phyloP scores from a whole-genome alignment of 2,888 invertebrate species.

The Carabus problematicus region DNA sequence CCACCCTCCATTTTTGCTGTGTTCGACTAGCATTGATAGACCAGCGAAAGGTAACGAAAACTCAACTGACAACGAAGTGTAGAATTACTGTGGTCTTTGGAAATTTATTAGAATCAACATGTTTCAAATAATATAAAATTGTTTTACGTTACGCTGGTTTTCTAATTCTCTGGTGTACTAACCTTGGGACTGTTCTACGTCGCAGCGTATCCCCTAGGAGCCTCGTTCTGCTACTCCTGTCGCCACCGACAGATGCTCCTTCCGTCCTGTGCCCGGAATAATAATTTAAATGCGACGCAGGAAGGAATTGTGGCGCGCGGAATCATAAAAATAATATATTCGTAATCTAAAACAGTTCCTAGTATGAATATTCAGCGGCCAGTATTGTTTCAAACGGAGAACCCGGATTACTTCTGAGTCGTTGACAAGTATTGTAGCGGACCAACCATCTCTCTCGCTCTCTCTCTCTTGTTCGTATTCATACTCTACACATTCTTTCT shows the following conservation, averaged over 20 bases:
- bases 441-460: neutral
- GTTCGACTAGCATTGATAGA: too few species aligned
- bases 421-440: conserved; percentile 32
- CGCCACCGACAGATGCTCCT: conserved; percentile 37
- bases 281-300: conserved; percentile 44
- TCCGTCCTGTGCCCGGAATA: conserved; percentile 39
- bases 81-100: too few species aligned
- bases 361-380: conserved; percentile 42
- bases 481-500: neutral
- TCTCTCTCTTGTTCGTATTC: neutral
- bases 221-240: neutral
- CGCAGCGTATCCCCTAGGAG: too few species aligned
- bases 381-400: conserved; percentile 15
- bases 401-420: conserved; percentile 41
- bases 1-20: too few species aligned
- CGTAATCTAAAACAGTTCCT: conserved; percentile 44
- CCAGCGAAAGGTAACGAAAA: too few species aligned
- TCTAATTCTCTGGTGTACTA: too few species aligned
- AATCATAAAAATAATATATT: conserved; percentile 44
- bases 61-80: too few species aligned
- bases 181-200: too few species aligned
- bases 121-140: too few species aligned
- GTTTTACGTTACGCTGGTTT: too few species aligned
- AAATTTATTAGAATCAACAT: too few species aligned
- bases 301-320: conserved; percentile 44